These are phyloP conservation scores for Ephestia elutella DNA, from an alignment of 1,140 invertebrate species.

Conservation along the genomic window DNA sequence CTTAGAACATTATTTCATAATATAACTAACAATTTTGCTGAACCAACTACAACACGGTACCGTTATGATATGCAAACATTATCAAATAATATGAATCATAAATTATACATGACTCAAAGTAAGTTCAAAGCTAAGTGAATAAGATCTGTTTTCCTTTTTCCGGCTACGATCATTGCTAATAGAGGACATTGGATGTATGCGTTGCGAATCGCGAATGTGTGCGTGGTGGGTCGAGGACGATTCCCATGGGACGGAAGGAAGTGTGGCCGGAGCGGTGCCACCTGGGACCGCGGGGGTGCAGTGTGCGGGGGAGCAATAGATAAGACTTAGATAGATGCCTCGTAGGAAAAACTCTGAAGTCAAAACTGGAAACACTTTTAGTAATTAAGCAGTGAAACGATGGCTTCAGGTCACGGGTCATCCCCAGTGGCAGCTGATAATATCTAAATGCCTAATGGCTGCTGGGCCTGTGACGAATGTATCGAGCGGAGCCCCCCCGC, in stretches of 20 bases:
- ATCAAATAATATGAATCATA: conserved; percentile 3
- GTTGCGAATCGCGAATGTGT: conserved; percentile 25
- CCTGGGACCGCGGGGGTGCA: conserved; percentile 46
- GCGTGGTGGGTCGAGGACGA: conserved; percentile 36
- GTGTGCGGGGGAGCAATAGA: conserved; percentile 20
- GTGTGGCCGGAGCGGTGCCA: conserved; percentile 55
- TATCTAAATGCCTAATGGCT: conserved; percentile 74
- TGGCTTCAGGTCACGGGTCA: conserved; percentile 62
- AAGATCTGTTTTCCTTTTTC: conserved; percentile 12
- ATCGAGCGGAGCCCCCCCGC: conserved; percentile 40
- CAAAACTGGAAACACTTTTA: conserved; percentile 58
- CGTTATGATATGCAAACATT: conserved; percentile 8
- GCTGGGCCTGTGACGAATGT: conserved; percentile 72
- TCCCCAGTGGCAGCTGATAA: conserved; percentile 64
- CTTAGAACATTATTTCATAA: too few species aligned
- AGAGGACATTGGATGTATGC: conserved; percentile 7
- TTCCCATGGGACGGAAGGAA: conserved; percentile 53
- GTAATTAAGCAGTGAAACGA: conserved; percentile 66
- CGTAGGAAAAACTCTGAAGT: conserved; percentile 15
- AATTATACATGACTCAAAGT: not conserved
- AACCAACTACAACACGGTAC: not conserved
- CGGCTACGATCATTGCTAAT: conserved; percentile 15
- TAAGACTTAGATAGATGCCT: conserved; percentile 28
- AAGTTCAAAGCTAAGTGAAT: conserved; percentile 5
- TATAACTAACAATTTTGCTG: too few species aligned